Conservation (phyloP, 2,888 invertebrate genomes). For the Petrophora chlorosata region DNA sequence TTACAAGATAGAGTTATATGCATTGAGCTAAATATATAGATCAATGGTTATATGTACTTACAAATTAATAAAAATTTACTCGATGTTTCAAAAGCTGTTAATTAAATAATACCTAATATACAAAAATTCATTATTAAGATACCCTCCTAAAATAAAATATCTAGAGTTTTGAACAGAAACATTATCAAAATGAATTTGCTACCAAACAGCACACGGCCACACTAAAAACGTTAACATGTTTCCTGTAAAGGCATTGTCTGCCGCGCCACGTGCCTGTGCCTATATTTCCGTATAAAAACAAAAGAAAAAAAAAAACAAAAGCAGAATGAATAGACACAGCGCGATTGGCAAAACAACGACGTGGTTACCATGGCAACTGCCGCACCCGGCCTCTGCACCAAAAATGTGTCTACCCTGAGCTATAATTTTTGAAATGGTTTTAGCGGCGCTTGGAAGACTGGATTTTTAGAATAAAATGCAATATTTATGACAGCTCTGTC, state of each 20-base stretch:
- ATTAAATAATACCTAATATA: too few species aligned
- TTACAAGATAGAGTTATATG: too few species aligned
- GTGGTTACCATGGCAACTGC: slow-evolving; percentile 69
- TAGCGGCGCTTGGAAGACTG: slow-evolving; percentile 13
- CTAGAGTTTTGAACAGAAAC: too few species aligned
- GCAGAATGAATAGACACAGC: slow-evolving; percentile 63
- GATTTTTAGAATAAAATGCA: slow-evolving; percentile 5
- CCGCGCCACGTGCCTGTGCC: slow-evolving; percentile 49
- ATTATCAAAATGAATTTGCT: too few species aligned
- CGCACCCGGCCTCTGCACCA: slow-evolving; percentile 63
- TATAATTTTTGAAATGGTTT: slow-evolving; percentile 34
- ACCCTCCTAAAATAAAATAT: too few species aligned
- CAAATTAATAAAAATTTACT: too few species aligned
- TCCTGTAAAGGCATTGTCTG: slow-evolving; percentile 57
- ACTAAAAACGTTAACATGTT: slow-evolving; percentile 35
- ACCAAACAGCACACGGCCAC: not conserved
- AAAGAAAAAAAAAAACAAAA: slow-evolving; percentile 44
- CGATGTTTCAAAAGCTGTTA: too few species aligned
- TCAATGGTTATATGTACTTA: too few species aligned
- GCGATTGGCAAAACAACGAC: slow-evolving; percentile 78
- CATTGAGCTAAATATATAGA: too few species aligned
- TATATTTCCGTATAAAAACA: slow-evolving; percentile 62
- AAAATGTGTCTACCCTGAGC: slow-evolving; percentile 47
- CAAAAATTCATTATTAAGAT: too few species aligned
- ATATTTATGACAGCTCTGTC: not conserved